Base-by-base conservation (phyloP, 92 coral and sea anemone species). In the Anthopleura xanthogrammica region DNA sequence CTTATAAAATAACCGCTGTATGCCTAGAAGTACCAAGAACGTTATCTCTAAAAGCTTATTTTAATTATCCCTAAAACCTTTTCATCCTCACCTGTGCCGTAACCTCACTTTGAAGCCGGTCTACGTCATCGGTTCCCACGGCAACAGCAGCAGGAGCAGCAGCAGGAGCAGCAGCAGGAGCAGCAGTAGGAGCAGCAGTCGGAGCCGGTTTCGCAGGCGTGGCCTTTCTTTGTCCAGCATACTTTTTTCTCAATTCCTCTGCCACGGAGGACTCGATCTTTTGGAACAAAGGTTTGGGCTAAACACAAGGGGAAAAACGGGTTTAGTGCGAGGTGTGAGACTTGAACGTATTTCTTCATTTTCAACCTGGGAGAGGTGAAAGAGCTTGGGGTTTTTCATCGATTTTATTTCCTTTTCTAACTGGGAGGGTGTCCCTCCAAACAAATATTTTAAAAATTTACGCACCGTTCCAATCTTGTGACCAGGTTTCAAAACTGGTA, bases 281-380 rank as follows among this genome's bases (percentile, higher is more conserved):
- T 80, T 96, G 93, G 89, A 96, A 96, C 85, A 96, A 85, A 64
- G 99, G 99, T 39, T 83, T 90, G 58, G 99, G 99, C 99, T 96
- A 78, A 48, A 79, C 66, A 24, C 66, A 62, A 43, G 12, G 70
- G 36, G 23, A 7, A 23, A 62, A 42, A 42, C 36, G 5, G 54
- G 2, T 20, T 56, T n/a, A 79, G 16, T 54, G 9, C 68, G 13
- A 3, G 24, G 17, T 72, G 42, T n/a, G 22, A 24, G 40, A 41
- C 57, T 19, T 17, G 9, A 46, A 46, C 7, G 50, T 29, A 29
- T 29, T 29, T 29, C 36, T 29, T 29, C 36, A 29, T 29, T 46
- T 46, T 46, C 50, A 46, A 46, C 50, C 50, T 5, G 50, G 50
- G 50, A 46, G 7, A 46, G 50, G 50, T 46, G 50, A 2, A 46